A percentile compares a stretch with the other conserved stretches of the same genome.
Conservation (phyloP, 2,888 invertebrate genomes). For the Stenoptilia bipunctidactyla region DNA sequence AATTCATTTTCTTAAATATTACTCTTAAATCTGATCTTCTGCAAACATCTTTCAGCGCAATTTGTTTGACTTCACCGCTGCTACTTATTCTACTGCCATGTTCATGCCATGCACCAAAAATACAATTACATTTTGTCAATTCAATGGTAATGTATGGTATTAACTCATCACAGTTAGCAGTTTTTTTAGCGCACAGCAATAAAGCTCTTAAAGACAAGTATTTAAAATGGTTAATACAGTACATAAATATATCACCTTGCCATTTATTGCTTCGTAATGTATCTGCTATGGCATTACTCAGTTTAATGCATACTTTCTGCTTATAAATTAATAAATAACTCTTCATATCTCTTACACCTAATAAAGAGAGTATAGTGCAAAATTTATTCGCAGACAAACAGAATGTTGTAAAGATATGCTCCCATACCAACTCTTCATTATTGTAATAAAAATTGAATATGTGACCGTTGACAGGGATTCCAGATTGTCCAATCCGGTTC, state of each 20-base stretch:
- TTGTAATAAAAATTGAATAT: constrained; percentile 51
- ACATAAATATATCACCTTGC: constrained; percentile 32
- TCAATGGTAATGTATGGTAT: constrained; percentile 37
- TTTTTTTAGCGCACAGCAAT: constrained; percentile 41
- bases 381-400: constrained; percentile 62
- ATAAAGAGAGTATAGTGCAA: constrained; percentile 48
- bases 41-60: constrained; percentile 41
- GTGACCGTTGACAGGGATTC: constrained; percentile 50
- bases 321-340: constrained; percentile 42
- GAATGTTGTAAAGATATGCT: constrained; percentile 49
- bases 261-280: constrained; percentile 37
- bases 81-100: constrained; percentile 41
- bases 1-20: constrained; percentile 36
- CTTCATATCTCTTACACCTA: constrained; percentile 37
- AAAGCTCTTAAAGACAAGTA: constrained; percentile 54
- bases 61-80: constrained; percentile 26
- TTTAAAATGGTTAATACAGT: constrained; percentile 58
- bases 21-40: constrained; percentile 36
- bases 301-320: constrained; percentile 47
- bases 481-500: constrained; percentile 52
- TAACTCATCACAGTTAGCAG: constrained; percentile 43
- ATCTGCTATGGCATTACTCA: constrained; percentile 45
- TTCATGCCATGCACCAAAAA: constrained; percentile 52
- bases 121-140: constrained; percentile 49
- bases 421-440: constrained; percentile 45